A percentile compares a stretch with the other conserved stretches of the same genome.
Evolutionary conservation across 2,113 vertebrate genomes (phyloP).

Genomic region (Pterocles burchelli): DNA sequence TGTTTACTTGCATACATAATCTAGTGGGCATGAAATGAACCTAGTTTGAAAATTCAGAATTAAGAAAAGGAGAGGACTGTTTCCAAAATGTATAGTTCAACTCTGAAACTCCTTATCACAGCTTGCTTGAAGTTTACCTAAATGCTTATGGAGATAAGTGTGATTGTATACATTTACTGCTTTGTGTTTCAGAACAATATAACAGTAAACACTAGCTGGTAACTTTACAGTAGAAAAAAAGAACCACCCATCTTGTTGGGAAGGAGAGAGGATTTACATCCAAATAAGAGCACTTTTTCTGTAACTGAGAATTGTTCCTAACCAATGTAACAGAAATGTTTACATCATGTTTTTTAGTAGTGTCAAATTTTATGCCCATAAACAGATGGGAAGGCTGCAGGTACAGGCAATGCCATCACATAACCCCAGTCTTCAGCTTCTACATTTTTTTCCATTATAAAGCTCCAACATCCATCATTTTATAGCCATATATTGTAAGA

Average conservation of each 20-base stretch:
- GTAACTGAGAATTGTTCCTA: neutral
- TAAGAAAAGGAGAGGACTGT: neutral
- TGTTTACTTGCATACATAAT: neutral
- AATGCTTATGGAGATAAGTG: neutral
- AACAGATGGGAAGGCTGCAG: neutral
- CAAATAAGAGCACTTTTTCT: neutral
- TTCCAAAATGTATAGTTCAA: neutral
- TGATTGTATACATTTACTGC: neutral
- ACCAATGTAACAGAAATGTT: neutral
- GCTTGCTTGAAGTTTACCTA: neutral
- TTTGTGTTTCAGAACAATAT: neutral
- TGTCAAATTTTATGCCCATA: neutral
- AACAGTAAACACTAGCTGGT: neutral
- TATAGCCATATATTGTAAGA: conserved; percentile 12
- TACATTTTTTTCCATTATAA: conserved; percentile 37
- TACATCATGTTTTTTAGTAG: neutral
- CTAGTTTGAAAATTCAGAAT: neutral
- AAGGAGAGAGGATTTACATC: neutral
- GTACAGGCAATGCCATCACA: neutral
- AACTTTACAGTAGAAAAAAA: neutral
- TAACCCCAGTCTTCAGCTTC: neutral
- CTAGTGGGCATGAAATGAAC: neutral
- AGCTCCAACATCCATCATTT: neutral
- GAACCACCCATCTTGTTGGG: neutral
- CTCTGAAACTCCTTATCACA: neutral